Evolutionary conservation across 2,113 vertebrate genomes (phyloP).

Genomic region (Edolisoma coerulescens): DNA sequence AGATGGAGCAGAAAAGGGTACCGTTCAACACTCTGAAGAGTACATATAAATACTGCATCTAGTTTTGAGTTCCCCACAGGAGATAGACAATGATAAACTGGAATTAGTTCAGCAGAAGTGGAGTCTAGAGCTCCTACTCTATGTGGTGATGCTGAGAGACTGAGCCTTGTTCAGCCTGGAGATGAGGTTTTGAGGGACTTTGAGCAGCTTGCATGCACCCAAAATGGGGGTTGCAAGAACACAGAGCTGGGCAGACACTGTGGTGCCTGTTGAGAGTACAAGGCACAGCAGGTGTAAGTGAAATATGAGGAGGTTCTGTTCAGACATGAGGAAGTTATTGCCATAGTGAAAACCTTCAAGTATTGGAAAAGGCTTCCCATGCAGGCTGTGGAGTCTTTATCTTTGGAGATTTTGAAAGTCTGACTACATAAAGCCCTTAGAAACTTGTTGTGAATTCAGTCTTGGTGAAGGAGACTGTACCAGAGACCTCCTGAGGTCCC

Average conservation of each 20-base stretch:
- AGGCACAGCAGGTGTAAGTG: neutral
- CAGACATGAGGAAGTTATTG: neutral
- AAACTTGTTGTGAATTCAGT: neutral
- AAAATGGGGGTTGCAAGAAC: fast-evolving
- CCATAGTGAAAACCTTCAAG: neutral
- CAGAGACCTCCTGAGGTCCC: neutral
- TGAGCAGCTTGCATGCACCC: neutral
- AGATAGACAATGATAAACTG: neutral
- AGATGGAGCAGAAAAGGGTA: neutral
- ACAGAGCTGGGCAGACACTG: fast-evolving
- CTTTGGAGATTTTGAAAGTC: neutral
- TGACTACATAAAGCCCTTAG: neutral
- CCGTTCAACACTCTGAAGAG: neutral
- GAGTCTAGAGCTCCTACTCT: neutral
- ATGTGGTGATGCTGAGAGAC: neutral
- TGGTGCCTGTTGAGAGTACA: neutral
- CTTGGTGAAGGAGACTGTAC: neutral
- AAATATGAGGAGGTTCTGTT: fast-evolving
- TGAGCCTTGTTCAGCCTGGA: neutral
- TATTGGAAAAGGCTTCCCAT: neutral
- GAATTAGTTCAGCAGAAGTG: neutral
- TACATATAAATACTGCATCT: neutral
- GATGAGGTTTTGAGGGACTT: neutral
- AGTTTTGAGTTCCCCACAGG: fast-evolving
- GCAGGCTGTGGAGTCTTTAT: neutral